Evolutionary conservation across 2,888 invertebrate genomes (phyloP).

Genomic region (Cosmia trapezina): DNA sequence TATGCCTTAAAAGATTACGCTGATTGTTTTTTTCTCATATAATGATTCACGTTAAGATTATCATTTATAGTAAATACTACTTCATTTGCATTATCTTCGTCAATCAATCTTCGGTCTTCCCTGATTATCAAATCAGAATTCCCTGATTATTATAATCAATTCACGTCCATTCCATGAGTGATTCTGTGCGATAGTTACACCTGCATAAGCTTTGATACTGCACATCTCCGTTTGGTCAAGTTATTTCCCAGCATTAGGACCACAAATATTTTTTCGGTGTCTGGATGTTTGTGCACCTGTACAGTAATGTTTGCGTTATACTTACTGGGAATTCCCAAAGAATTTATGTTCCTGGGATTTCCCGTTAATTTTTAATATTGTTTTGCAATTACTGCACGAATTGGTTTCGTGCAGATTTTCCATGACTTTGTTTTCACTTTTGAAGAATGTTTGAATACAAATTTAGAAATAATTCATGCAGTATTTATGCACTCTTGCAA

Average conservation of each 20-base stretch:
- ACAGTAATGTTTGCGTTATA: slow-evolving; percentile 4
- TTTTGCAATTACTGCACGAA: not conserved
- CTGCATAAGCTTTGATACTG: not conserved
- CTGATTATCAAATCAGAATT: too few species aligned
- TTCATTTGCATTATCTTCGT: slow-evolving; percentile 1
- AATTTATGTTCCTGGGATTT: slow-evolving; percentile 9
- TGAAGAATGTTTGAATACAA: not conserved
- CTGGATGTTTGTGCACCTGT: slow-evolving; percentile 21
- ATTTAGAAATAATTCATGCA: too few species aligned
- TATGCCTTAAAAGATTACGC: not conserved
- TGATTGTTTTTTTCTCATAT: not conserved
- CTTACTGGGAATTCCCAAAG: not conserved
- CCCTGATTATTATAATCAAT: not conserved
- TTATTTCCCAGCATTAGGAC: not conserved
- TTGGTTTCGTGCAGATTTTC: not conserved
- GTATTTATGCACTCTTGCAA: too few species aligned
- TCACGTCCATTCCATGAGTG: not conserved
- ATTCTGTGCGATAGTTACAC: not conserved
- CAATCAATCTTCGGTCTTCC: not conserved
- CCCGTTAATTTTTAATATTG: not conserved
- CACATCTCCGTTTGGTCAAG: not conserved
- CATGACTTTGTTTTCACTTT: not conserved
- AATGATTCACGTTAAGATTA: not conserved
- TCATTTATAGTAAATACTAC: slow-evolving; percentile 4
- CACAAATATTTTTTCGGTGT: slow-evolving; percentile 1